Evolutionary conservation across 1,140 invertebrate genomes (phyloP), one percentile per base, ranked within the genome.

Genomic region (Drosophila tani): DNA sequence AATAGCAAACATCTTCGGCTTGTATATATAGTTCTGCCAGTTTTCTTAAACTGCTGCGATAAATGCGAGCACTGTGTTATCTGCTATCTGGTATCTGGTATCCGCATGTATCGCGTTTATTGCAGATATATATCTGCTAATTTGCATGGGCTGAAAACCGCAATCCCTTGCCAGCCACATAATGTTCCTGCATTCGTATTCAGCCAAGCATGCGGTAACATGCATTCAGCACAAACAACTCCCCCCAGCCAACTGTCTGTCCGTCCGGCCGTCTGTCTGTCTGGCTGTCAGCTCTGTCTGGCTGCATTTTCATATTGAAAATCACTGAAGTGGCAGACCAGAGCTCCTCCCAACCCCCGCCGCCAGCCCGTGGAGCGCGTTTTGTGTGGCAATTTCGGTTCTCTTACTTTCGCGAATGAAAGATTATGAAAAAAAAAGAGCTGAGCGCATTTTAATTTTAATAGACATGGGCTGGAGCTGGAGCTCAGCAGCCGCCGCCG

Each of bases 241-340:
- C 68, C 56, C 40, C 38, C 65, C 19, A 38, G 15, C 35, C 17
- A 8, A 32, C 62, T 60, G 46, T 46, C 71, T 64, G 46, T 32
- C 43, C 15, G 41, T 32, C 43, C 17, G 49, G 7, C 50, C 59
- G 64, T n/a, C 49, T 38, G 43, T 46, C 56, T 58, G 45, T 45
- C 74, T 46, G 62, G 51, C 60, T 65, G 67, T 68, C 73, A 50
- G 63, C 69, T 79, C 68, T 87, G 85, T 81, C 71, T 64, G 65
- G 55, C 67, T 84, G 81, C 84, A 87, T 88, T 83, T 87, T 87
- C 84, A 87, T 87, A 87, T 87, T 87, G 84, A 87, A 87, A 87
- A 90, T 87, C 84, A 87, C 69, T 87, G 81, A 87, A 87, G 85
- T 87, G 84, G 84, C 84, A 87, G 81, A 87, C 84, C 83, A 67